Conservation (phyloP, 2,113 vertebrate genomes). For the Anolis carolinensis region DNA sequence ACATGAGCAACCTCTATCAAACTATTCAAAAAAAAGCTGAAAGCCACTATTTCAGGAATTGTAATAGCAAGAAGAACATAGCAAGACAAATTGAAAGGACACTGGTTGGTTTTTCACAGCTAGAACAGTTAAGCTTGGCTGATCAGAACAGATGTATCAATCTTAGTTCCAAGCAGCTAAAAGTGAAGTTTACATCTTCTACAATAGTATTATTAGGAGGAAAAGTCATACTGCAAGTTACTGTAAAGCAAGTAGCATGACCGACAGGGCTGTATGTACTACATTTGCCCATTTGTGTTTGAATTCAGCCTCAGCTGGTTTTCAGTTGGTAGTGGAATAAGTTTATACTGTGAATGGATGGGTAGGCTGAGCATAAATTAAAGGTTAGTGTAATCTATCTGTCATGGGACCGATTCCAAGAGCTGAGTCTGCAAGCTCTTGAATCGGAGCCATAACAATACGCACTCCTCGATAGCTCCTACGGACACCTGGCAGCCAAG, state of each 20-base stretch:
- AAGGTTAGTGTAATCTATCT: background rate
- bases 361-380: background rate
- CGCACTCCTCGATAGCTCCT: too few relatives aligned
- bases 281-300: too few relatives aligned
- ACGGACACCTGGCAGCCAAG: too few relatives aligned
- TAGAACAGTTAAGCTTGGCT: background rate
- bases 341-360: background rate
- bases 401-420: too few relatives aligned
- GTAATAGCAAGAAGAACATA: background rate
- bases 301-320: background rate
- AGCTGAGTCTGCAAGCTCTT: too few relatives aligned
- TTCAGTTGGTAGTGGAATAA: background rate
- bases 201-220: background rate
- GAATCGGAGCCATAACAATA: too few relatives aligned
- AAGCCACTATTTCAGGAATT: slow-evolving; percentile 8
- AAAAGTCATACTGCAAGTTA: background rate
- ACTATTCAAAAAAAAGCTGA: background rate
- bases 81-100: background rate
- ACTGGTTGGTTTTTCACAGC: background rate
- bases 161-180: background rate
- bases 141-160: background rate
- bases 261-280: background rate
- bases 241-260: background rate
- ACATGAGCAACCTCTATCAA: slow-evolving; percentile 1
- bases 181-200: background rate